A percentile compares a stretch with the other conserved stretches of the same genome.
phyloP scores from a whole-genome alignment of 2,797 vertebrate species.

The Gambusia yucatana region DNA sequence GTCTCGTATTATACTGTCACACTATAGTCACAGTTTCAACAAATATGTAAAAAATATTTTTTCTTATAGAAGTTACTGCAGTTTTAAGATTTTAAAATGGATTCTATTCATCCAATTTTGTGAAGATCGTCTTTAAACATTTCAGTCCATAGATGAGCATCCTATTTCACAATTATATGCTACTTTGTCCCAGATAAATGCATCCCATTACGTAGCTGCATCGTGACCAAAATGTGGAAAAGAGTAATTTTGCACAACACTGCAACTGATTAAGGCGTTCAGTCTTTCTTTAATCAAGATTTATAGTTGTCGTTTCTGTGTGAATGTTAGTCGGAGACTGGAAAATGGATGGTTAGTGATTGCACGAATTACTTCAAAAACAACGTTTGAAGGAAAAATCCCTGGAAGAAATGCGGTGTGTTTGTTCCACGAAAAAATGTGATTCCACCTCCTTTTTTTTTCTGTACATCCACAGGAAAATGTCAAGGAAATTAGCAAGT shows the following conservation, averaged over 20 bases:
- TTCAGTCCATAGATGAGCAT: not conserved
- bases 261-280: not conserved
- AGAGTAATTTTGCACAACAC: not conserved
- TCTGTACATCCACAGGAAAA: not conserved
- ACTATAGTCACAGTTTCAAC: no score
- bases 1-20: no score
- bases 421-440: constrained; percentile 40
- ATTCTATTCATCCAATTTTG: not conserved
- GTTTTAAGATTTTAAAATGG: not conserved
- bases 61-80: no score
- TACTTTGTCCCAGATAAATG: not conserved
- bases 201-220: not conserved
- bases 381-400: constrained; percentile 40
- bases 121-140: not conserved
- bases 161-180: not conserved
- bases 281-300: not conserved
- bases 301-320: not conserved
- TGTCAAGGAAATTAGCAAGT: constrained; percentile 14
- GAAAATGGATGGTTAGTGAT: not conserved
- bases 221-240: not conserved
- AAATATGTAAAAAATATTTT: no score
- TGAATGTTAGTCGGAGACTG: not conserved
- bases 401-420: constrained; percentile 39
- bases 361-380: constrained; percentile 38
- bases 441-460: constrained; percentile 40